Evolutionary conservation across 1,140 invertebrate genomes (phyloP), one percentile per base, ranked within the genome.

Genomic region (Brevipalpus yothersi): DNA sequence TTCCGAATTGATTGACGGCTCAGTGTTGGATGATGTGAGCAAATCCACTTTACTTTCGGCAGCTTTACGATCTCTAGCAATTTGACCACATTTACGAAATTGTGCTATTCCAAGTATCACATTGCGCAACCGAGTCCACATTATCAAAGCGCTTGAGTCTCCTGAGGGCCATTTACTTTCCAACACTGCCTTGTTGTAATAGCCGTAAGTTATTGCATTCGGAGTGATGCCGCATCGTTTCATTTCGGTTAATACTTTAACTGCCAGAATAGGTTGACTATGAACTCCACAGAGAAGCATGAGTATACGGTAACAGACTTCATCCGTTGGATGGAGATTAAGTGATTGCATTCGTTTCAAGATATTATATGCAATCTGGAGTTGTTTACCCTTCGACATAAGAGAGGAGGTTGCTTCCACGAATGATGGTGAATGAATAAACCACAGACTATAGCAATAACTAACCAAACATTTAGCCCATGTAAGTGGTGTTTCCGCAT

Each of bases 271-370:
- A 3, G 94, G 94, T 67, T 92, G 78, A 60, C 85, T 83, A 69
- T 95, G 87, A 61, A 89, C 81, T 10, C 93, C 92, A 73, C 94
- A 98, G 3, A 98, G 77, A 72, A 97, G 90, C 86, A 98, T 95
- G 80, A 99, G 85, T 40, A 95, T 85, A 64, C 94, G 77, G 71
- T 96, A 98, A 72, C 91, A 96, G 58, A 96, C 84, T 77, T 97
- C 92, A 76, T 96, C 92, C 67, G 85, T 84, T 19, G 84, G 82
- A 60, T 78, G 76, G 53, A 93, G 77, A 65, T 80, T 76, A 31
- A 80, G 73, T 62, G 83, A 82, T 62, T 88, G 85, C 69, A 92
- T 86, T 65, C 81, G 79, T 43, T 83, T 81, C 49, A 96, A 73
- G 12, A 93, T 74, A 66, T 91, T 85, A 68, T 86, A 92, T 4